phyloP scores from a whole-genome alignment of 2,888 invertebrate genomes.

The Chrysopilus asiliformis region DNA sequence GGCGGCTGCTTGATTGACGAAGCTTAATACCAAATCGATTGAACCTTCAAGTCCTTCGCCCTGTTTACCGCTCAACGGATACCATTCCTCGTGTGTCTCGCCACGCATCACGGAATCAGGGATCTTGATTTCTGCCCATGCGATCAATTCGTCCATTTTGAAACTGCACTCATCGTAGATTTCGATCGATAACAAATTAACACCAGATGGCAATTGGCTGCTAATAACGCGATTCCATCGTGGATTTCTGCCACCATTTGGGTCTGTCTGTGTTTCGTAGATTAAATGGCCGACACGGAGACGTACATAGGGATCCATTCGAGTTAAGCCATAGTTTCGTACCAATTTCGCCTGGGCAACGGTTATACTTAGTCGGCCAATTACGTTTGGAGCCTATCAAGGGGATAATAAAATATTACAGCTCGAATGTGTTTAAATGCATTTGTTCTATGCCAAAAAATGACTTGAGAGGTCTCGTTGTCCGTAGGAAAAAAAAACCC shows the following conservation, averaged over 20 bases:
- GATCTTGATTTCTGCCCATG: slow-evolving; percentile 83
- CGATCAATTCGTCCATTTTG: slow-evolving; percentile 89
- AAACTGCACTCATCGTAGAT: slow-evolving; percentile 96
- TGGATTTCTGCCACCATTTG: slow-evolving; percentile 90
- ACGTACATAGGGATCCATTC: slow-evolving; percentile 94
- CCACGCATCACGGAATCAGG: slow-evolving; percentile 72
- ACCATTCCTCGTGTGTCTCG: slow-evolving; percentile 93
- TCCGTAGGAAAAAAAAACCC: no score
- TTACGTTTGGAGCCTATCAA: slow-evolving; percentile 21
- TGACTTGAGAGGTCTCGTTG: no score
- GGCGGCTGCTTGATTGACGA: slow-evolving; percentile 39
- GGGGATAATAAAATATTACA: no score
- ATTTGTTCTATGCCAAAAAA: no score
- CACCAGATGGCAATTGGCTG: slow-evolving; percentile 62
- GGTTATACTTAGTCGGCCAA: slow-evolving; percentile 69
- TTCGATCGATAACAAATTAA: slow-evolving; percentile 79
- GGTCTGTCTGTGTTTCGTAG: slow-evolving; percentile 90
- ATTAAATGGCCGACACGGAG: slow-evolving; percentile 85
- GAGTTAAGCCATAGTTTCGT: slow-evolving; percentile 87
- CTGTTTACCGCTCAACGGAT: slow-evolving; percentile 82
- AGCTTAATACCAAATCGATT: slow-evolving; percentile 81
- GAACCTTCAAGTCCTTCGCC: slow-evolving; percentile 90
- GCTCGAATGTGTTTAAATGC: no score
- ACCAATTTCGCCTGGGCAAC: slow-evolving; percentile 81
- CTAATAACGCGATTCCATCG: slow-evolving; percentile 93